A percentile compares a stretch with the other conserved stretches of the same genome.
phyloP scores from a whole-genome alignment of 2,797 vertebrate genomes.

The Macrochelys suwanniensis region DNA sequence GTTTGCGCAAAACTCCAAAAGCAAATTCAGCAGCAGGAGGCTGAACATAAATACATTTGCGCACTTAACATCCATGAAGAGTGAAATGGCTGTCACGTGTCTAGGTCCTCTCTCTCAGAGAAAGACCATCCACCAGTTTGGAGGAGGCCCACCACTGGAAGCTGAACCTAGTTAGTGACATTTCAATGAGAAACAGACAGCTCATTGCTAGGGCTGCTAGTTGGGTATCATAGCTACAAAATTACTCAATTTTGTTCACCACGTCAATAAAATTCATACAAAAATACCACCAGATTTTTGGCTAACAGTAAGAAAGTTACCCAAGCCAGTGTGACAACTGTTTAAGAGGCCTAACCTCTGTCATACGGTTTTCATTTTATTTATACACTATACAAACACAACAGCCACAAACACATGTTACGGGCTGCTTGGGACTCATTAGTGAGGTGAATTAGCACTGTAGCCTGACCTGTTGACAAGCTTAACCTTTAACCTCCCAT shows the following conservation, averaged over 20 bases:
- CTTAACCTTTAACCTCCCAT: conserved; percentile 72
- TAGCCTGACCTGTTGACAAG: conserved; percentile 75
- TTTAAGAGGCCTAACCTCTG: conserved; percentile 73
- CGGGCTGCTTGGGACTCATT: conserved; percentile 71
- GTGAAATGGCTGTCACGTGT: neutral
- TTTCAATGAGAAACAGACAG: conserved; percentile 51
- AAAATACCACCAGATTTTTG: conserved; percentile 68
- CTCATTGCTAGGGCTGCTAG: conserved; percentile 52
- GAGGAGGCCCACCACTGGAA: conserved; percentile 34
- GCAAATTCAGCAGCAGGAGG: neutral
- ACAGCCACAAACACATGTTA: conserved; percentile 70
- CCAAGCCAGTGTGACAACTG: conserved; percentile 67
- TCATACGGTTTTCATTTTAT: conserved; percentile 78
- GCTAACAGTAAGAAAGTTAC: conserved; percentile 55
- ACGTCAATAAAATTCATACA: conserved; percentile 56
- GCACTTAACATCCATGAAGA: neutral
- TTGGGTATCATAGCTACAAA: conserved; percentile 72
- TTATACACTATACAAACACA: conserved; percentile 61
- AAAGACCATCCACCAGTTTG: conserved; percentile 44
- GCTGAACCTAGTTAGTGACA: conserved; percentile 56
- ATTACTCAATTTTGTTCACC: conserved; percentile 69
- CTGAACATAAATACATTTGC: neutral
- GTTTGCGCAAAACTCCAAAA: neutral
- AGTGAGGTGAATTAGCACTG: conserved; percentile 75
- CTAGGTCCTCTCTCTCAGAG: neutral